Percentiles rank a stretch among this genome's conserved stretches.
These are phyloP conservation scores for Drosophila glabriapex DNA, from an alignment of 2,888 invertebrate genomes.

Conservation along the genomic window DNA sequence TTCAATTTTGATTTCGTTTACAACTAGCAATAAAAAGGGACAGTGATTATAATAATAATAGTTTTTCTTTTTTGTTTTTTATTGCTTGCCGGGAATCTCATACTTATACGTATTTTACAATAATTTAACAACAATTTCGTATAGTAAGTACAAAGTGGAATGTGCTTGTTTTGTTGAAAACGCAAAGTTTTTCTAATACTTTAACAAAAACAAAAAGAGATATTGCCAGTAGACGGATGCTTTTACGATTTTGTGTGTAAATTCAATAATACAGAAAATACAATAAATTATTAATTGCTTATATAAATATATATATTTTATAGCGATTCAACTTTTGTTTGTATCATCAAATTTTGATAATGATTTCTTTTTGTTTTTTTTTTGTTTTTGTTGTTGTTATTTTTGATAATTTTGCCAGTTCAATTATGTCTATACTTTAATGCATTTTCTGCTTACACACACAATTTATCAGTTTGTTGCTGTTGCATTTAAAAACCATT, in stretches of 20 bases:
- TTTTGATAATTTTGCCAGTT: slow-evolving; percentile 60
- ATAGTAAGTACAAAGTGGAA: slow-evolving; percentile 72
- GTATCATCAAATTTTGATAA: slow-evolving; percentile 46
- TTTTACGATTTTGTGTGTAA: slow-evolving; percentile 24
- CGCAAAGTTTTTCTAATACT: slow-evolving; percentile 60
- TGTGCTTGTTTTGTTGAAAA: slow-evolving; percentile 57
- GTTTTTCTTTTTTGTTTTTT: slow-evolving; percentile 6
- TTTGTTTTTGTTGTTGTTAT: slow-evolving; percentile 12
- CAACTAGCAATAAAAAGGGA: slow-evolving; percentile 45
- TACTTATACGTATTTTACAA: slow-evolving; percentile 51
- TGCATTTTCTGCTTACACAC: slow-evolving; percentile 50
- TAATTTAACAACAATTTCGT: slow-evolving; percentile 64
- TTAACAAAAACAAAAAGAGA: slow-evolving; percentile 48
- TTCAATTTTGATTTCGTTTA: slow-evolving; percentile 42
- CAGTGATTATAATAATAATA: slow-evolving; percentile 25
- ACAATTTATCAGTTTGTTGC: slow-evolving; percentile 61
- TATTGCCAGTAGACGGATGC: slow-evolving; percentile 76
- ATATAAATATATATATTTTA: slow-evolving; percentile 35
- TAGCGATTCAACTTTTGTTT: slow-evolving; percentile 44
- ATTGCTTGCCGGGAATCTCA: slow-evolving; percentile 50
- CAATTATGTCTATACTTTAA: slow-evolving; percentile 33
- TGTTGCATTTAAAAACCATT: slow-evolving; percentile 72
- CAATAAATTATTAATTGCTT: slow-evolving; percentile 58
- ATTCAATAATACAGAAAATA: slow-evolving; percentile 63
- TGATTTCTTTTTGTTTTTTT: slow-evolving; percentile 2